A percentile compares a stretch with the other conserved stretches of the same genome.
phyloP scores from a whole-genome alignment of 2,113 vertebrate genomes.

The Prunella himalayana region DNA sequence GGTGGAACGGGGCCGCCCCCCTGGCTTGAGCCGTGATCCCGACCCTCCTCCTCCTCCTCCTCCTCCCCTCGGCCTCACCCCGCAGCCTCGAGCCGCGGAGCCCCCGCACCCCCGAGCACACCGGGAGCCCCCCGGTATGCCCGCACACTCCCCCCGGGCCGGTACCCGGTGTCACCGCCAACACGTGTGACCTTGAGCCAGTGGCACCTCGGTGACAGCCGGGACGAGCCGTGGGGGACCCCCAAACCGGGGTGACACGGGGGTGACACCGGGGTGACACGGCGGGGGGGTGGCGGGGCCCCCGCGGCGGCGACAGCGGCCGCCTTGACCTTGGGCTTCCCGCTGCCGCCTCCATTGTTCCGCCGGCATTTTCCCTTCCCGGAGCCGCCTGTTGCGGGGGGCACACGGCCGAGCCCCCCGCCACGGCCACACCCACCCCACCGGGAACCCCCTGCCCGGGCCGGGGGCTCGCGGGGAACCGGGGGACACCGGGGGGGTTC shows the following conservation, averaged over 20 bases:
- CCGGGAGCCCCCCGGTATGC: accelerated
- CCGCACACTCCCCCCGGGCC: background rate
- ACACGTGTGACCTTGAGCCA: background rate
- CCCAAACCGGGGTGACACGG: background rate
- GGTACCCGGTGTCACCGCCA: background rate
- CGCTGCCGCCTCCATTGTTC: background rate
- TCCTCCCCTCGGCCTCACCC: background rate
- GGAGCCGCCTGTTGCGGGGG: background rate
- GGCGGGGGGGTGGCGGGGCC: background rate
- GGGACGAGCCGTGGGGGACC: background rate
- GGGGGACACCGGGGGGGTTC: background rate
- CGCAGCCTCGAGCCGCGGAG: background rate
- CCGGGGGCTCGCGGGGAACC: accelerated
- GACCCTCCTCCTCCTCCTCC: background rate
- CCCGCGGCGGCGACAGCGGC: background rate
- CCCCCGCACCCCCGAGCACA: background rate
- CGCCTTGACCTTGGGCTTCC: constrained; percentile 10
- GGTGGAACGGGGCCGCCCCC: background rate
- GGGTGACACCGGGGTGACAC: background rate
- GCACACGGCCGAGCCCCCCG: background rate
- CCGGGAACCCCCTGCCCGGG: accelerated
- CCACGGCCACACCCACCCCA: accelerated
- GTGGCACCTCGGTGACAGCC: background rate
- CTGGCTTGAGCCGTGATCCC: background rate
- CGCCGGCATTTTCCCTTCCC: background rate